Base-by-base conservation (phyloP, 2,888 invertebrate species). In the Schizaphis graminum region DNA sequence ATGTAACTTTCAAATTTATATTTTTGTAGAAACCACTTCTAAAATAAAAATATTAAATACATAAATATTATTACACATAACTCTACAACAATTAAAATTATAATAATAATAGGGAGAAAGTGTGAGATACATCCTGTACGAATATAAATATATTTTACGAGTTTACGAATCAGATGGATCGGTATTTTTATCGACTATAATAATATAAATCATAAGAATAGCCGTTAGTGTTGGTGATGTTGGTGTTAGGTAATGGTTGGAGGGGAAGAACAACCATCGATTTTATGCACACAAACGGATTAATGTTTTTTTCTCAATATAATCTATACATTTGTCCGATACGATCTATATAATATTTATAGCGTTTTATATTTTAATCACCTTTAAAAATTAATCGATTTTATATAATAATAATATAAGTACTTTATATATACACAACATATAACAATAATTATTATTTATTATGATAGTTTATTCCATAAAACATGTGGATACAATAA, bases 161-260 rank as follows among this genome's bases (percentile, higher is more conserved):
- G 26, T 0, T 3, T 47, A 86, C 7, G 11, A 86, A 86, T 86
- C 44, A 86, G 86, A 47, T 16, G 44, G 44, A 86, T 86, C 47
- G 44, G 44, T 86, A 47, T 86, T 86, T 86, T 86, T 86, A 44
- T 44, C 86, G 86, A 86, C 47, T 86, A 28, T 86, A 44, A 86
- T 47, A 86, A 86, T 86, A 77, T 77, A 77, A 77, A 77, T 77
- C 77, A 77, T 77, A 77, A 77, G 77, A 77, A 77, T 35, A 77
- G 77, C 77, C 77, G 77, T 77, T 77, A 77, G 35, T 77, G 35
- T 77, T 77, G 35, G 77, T 35, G 35, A 77, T 77, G 77, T 35
- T 41, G 77, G 77, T 35, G 35, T 77, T 77, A 21, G 77, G 7
- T 77, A 77, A 77, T 21, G 77, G 77, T 21, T 35, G 21, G 13